A percentile compares a stretch with the other conserved stretches of the same genome.
Conservation (phyloP, 2,113 vertebrate species). For the Sterrhoptilus dennistouni region DNA sequence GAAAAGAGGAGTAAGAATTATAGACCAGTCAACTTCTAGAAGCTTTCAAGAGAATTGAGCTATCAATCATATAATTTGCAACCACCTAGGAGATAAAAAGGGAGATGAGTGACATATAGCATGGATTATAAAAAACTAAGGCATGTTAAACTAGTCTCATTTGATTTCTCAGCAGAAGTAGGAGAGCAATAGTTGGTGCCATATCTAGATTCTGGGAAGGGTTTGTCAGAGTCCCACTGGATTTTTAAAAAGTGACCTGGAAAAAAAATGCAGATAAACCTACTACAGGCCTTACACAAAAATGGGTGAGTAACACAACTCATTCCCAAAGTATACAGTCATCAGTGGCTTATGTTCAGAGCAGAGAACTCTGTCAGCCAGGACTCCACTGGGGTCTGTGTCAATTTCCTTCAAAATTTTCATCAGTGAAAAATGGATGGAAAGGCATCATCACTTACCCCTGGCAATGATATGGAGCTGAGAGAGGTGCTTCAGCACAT, state of each 20-base stretch:
- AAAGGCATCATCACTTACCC: neutral
- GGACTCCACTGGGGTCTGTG: neutral
- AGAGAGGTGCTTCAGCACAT: neutral
- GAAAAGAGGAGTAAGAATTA: conserved; percentile 24
- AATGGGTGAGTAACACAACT: neutral
- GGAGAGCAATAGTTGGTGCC: neutral
- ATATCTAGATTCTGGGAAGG: neutral
- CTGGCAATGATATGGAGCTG: neutral
- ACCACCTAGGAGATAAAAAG: conserved; percentile 34
- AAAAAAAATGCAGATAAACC: neutral
- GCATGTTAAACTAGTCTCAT: neutral
- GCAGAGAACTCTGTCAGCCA: neutral
- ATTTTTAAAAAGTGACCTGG: neutral
- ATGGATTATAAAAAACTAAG: neutral
- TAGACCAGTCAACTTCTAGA: conserved; percentile 20
- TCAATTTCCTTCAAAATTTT: neutral
- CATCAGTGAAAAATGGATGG: neutral
- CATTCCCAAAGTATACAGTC: neutral
- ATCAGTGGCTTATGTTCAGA: neutral
- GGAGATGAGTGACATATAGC: conserved; percentile 17
- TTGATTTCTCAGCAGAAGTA: neutral
- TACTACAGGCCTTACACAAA: neutral
- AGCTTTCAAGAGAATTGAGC: conserved; percentile 10
- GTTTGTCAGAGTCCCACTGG: neutral
- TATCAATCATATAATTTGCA: conserved; percentile 28